phyloP scores from a whole-genome alignment of 2,113 vertebrate genomes.

The Hydrolagus affinis region DNA sequence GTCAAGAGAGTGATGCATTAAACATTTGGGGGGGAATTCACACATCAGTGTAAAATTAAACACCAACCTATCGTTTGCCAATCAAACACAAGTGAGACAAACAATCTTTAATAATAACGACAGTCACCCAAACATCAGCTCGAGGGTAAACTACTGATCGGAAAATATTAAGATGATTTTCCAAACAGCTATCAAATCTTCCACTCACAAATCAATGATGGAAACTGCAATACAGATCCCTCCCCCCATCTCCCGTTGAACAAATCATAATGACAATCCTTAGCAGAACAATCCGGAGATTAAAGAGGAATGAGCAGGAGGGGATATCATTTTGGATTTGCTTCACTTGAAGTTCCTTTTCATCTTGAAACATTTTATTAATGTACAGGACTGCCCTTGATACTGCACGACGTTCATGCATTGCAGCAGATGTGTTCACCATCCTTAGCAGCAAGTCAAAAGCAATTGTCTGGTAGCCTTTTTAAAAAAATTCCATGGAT shows the following conservation, averaged over 20 bases:
- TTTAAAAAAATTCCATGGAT: too few relatives aligned
- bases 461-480: too few relatives aligned
- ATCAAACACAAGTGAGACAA: too few relatives aligned
- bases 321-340: neutral
- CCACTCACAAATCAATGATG: neutral
- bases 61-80: too few relatives aligned
- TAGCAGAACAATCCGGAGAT: neutral
- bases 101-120: neutral
- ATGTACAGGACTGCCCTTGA: too few relatives aligned
- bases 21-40: neutral
- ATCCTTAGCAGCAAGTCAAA: too few relatives aligned
- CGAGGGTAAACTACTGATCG: neutral
- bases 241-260: neutral
- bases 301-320: neutral
- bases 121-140: neutral
- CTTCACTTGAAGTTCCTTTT: neutral
- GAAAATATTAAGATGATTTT: neutral
- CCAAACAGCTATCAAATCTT: neutral
- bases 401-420: too few relatives aligned
- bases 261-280: neutral
- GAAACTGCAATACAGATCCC: neutral
- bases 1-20: constrained; percentile 26
- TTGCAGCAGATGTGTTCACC: too few relatives aligned
- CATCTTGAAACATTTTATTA: too few relatives aligned
- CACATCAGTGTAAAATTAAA: neutral